phyloP scores from a whole-genome alignment of 2,113 vertebrate genomes.

The Orientallactaga bullata region DNA sequence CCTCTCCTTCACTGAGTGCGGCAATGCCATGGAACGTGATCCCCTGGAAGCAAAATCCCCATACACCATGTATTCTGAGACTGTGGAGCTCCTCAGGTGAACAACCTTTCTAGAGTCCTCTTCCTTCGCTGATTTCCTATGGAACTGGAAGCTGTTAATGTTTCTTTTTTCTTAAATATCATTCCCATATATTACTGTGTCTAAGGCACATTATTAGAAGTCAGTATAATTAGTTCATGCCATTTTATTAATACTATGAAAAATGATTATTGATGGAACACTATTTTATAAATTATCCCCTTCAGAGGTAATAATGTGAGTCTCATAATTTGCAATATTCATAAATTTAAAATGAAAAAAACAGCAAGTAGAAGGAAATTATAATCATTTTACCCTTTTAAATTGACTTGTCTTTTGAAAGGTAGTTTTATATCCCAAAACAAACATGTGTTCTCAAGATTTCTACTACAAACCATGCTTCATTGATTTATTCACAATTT shows the following conservation, averaged over 20 bases:
- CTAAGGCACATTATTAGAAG: slow-evolving; percentile 87
- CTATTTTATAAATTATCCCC: slow-evolving; percentile 89
- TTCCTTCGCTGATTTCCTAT: slow-evolving; percentile 86
- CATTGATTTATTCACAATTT: too few species aligned
- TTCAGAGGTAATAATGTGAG: slow-evolving; percentile 88
- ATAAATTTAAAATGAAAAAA: slow-evolving; percentile 89
- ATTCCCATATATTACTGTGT: slow-evolving; percentile 87
- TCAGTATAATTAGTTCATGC: slow-evolving; percentile 90
- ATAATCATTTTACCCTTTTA: slow-evolving; percentile 86
- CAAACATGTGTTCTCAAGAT: slow-evolving; percentile 79
- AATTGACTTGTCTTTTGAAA: slow-evolving; percentile 86
- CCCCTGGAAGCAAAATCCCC: slow-evolving; percentile 98
- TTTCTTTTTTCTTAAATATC: slow-evolving; percentile 84
- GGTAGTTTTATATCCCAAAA: slow-evolving; percentile 84
- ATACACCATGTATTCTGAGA: slow-evolving; percentile 99
- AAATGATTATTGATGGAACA: slow-evolving; percentile 90
- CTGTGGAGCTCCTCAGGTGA: slow-evolving; percentile 99
- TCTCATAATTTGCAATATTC: slow-evolving; percentile 89
- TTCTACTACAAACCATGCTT: slow-evolving; percentile 79
- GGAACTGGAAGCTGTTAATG: slow-evolving; percentile 86
- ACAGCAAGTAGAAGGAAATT: slow-evolving; percentile 86
- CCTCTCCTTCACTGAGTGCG: slow-evolving; percentile 98
- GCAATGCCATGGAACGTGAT: slow-evolving; percentile 98
- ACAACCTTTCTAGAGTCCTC: slow-evolving; percentile 86
- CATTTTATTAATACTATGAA: slow-evolving; percentile 90